Conservation (phyloP, 2,797 vertebrate species). For the Sebastiscus albofasciatus region DNA sequence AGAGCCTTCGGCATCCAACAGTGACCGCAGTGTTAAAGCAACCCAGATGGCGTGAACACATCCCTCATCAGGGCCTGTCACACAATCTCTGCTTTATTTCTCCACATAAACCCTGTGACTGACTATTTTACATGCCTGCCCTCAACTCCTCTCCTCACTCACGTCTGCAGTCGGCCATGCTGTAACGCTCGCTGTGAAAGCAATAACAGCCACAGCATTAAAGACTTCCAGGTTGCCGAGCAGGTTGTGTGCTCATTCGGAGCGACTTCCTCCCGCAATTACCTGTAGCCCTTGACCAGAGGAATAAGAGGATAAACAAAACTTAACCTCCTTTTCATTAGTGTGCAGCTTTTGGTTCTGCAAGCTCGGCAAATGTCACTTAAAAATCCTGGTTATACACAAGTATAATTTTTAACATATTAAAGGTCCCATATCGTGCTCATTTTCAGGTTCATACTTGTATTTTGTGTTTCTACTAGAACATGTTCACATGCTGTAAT, state of each 20-base stretch:
- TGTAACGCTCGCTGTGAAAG: conserved; percentile 35
- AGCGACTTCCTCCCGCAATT: conserved; percentile 5
- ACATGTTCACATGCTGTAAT: too few relatives aligned
- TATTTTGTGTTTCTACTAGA: too few relatives aligned
- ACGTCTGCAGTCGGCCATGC: conserved; percentile 34
- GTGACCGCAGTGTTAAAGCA: conserved; percentile 80
- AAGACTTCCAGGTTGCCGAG: conserved; percentile 48
- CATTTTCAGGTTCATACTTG: too few relatives aligned
- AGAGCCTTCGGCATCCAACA: conserved; percentile 74
- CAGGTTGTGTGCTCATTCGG: conserved; percentile 8
- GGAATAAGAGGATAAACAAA: background rate
- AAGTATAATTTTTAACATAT: too few relatives aligned
- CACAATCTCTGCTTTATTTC: conserved; percentile 77
- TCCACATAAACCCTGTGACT: conserved; percentile 63
- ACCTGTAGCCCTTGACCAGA: background rate
- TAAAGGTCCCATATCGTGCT: too few relatives aligned
- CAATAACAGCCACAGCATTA: conserved; percentile 21
- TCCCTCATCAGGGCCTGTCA: conserved; percentile 79
- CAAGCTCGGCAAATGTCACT: background rate
- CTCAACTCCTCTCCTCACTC: conserved; percentile 48
- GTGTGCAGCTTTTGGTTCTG: background rate
- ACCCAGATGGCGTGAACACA: conserved; percentile 79
- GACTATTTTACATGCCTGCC: conserved; percentile 60
- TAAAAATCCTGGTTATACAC: too few relatives aligned
- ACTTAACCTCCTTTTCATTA: background rate